phyloP scores from a whole-genome alignment of 2,113 vertebrate species.

The Catharus minimus region DNA sequence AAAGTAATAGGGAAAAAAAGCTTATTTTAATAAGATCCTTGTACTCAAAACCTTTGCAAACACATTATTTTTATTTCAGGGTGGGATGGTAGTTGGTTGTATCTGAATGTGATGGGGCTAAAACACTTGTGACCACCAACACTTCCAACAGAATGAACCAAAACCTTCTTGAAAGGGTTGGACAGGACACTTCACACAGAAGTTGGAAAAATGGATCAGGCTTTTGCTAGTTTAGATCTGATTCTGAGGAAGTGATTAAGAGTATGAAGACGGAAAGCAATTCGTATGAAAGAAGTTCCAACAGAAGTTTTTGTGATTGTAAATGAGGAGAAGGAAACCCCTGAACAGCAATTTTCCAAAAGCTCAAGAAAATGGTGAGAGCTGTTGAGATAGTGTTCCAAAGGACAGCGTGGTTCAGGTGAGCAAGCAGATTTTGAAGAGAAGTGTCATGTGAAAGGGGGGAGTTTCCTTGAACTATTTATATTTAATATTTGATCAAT shows the following conservation, averaged over 20 bases:
- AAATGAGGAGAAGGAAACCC: not conserved
- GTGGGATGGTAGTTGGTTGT: not conserved
- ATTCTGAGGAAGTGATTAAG: not conserved
- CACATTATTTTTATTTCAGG: not conserved
- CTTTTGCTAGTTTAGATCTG: not conserved
- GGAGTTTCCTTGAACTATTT: not conserved
- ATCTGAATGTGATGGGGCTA: not conserved
- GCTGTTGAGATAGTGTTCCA: not conserved
- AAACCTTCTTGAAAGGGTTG: not conserved
- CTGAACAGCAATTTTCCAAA: not conserved
- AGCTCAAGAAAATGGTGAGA: accelerated
- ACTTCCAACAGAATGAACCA: not conserved
- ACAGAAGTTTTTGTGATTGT: not conserved
- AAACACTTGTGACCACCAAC: not conserved
- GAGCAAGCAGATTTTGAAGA: not conserved
- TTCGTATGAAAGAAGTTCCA: not conserved
- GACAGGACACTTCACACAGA: not conserved
- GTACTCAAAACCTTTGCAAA: not conserved
- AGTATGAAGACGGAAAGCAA: not conserved
- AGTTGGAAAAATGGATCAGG: not conserved
- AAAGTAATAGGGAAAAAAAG: not conserved
- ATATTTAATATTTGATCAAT: not conserved
- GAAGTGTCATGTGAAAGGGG: not conserved
- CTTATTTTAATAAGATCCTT: not conserved
- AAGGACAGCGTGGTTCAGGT: not conserved